Evolutionary conservation across 2,888 invertebrate genomes (phyloP), one percentile per base, ranked within the genome.

Genomic region (Rhimphoctona megacephalus): DNA sequence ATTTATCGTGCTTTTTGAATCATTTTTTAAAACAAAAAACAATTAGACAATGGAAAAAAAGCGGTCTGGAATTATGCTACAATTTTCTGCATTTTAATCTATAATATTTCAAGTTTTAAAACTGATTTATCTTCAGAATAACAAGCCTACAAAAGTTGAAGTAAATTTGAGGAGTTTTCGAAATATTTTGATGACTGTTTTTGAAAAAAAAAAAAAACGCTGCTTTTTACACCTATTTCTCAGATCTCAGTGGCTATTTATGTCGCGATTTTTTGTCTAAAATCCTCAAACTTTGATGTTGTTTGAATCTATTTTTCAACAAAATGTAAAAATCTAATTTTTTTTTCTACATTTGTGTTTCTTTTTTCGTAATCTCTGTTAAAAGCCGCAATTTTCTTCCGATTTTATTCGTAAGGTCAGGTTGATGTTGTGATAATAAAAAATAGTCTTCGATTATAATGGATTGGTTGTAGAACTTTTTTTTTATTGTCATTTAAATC

Each of bases 401-500:
- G 5, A 19, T 19, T 49, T 49, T 19, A 19, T 19, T 49, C 9
- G 9, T 6, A 49, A 49, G 19, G n/a, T 52, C 52, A n/a, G 52
- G n/a, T 8, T n/a, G 52, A 52, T 19, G 52, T n/a, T 39, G 33
- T 5, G 33, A n/a, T n/a, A n/a, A n/a, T 5, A 33, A 39, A 39
- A 39, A 39, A 39, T 39, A 39, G 39, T 39, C 39, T 11, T 11
- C 2, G 11, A 43, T 11, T 43, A 49, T 19, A 49, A 17, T 49
- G 19, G 19, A 4, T 19, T 7, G n/a, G n/a, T 49, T 1, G 19
- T 17, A 19, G n/a, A n/a, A 9, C 9, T 43, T 9, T 19, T 43
- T 57, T 67, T 52, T 79, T 79, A 49, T 67, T 49, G 14, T 17
- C 17, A 78, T 66, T 66, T 22, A 2, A 17, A 43, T 22, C 0